Evolutionary conservation across 2,797 vertebrate species (phyloP).

Genomic region (Bradypus variegatus): DNA sequence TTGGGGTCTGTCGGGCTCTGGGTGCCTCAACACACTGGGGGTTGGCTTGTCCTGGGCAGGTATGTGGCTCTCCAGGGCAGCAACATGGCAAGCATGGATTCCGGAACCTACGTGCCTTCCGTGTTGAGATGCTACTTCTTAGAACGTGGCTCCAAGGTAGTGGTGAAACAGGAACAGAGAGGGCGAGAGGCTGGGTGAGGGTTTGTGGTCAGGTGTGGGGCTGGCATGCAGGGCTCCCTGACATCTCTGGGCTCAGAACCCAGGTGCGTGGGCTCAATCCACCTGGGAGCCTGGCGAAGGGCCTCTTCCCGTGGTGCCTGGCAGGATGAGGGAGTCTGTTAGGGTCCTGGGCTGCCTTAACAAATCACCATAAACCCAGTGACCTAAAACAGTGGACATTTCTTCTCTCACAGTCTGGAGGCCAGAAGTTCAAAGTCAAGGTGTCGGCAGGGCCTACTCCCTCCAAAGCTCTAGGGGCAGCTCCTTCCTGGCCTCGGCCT

Average conservation of each 20-base stretch:
- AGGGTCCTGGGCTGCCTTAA: too few relatives aligned
- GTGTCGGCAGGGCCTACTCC: too few relatives aligned
- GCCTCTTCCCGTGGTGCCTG: not conserved
- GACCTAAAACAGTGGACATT: too few relatives aligned
- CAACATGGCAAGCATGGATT: not conserved
- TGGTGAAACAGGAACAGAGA: not conserved
- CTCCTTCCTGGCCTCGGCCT: too few relatives aligned
- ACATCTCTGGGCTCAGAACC: not conserved
- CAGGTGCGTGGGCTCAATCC: not conserved
- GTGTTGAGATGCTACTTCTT: not conserved
- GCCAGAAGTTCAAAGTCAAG: too few relatives aligned
- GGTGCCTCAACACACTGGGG: too few relatives aligned
- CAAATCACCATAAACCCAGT: too few relatives aligned
- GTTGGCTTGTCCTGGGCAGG: not conserved
- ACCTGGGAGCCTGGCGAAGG: not conserved
- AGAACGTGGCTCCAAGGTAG: not conserved
- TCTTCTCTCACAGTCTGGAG: too few relatives aligned
- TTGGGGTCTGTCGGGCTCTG: not conserved
- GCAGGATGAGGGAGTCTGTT: too few relatives aligned
- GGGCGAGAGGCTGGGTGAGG: not conserved
- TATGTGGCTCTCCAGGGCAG: not conserved
- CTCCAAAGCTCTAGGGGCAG: too few relatives aligned
- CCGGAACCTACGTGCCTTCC: not conserved
- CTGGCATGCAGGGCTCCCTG: too few relatives aligned
- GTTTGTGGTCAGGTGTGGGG: not conserved